Conservation (phyloP, 1,140 invertebrate genomes). For the Drosophila triauraria region DNA sequence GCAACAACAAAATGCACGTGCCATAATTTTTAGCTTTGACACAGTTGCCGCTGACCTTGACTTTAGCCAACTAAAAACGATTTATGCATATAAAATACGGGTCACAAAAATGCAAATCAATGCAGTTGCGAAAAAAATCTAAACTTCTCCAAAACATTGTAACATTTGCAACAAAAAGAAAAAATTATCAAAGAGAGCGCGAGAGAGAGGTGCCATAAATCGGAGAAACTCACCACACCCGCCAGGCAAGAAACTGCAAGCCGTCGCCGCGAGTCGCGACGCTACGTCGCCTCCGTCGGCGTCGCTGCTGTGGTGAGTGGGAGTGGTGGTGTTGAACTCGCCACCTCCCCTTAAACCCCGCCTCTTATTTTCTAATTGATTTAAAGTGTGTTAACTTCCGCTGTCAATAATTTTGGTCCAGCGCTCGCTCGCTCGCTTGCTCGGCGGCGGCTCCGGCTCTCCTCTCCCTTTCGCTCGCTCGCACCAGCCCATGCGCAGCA, state of each 20-base stretch:
- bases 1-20: not conserved
- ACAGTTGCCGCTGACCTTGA: conserved; percentile 13
- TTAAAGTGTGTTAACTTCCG: conserved; percentile 84
- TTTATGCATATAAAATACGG: conserved; percentile 2
- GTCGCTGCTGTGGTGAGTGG: conserved; percentile 29
- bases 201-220: conserved; percentile 63
- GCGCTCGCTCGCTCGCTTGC: conserved; percentile 5
- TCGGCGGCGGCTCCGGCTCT: conserved; percentile 1
- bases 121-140: not conserved
- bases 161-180: conserved; percentile 1
- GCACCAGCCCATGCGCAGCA: conserved; percentile 24
- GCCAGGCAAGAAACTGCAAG: conserved; percentile 25
- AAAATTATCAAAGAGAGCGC: conserved; percentile 16
- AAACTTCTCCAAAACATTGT: conserved; percentile 28
- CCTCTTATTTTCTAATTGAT: conserved; percentile 85
- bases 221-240: conserved; percentile 63
- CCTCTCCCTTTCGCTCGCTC: conserved; percentile 51
- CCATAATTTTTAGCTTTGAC: conserved; percentile 11
- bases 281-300: conserved; percentile 7
- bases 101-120: conserved; percentile 12
- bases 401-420: conserved; percentile 82
- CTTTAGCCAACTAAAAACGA: conserved; percentile 5
- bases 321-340: conserved; percentile 34
- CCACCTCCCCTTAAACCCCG: conserved; percentile 74
- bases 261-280: not conserved